phyloP scores from a whole-genome alignment of 2,888 invertebrate genomes.

The Drosophila seclusa region DNA sequence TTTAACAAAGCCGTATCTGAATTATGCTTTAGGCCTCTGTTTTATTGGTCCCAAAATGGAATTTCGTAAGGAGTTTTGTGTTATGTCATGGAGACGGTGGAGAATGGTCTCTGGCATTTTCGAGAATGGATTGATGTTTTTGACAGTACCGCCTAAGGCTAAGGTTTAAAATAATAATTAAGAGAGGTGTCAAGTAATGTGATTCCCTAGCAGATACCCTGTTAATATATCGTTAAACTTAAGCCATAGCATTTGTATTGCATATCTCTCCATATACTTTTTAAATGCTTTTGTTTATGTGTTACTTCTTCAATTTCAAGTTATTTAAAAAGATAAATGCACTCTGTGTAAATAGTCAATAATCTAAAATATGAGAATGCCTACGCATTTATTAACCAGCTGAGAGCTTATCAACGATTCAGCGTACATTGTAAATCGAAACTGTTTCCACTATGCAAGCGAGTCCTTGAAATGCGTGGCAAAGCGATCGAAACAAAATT shows the following conservation, averaged over 20 bases:
- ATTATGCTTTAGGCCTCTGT: conserved; percentile 19
- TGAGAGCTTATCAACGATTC: conserved; percentile 38
- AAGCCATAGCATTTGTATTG: background rate
- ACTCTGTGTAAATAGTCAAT: background rate
- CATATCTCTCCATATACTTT: background rate
- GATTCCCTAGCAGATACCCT: background rate
- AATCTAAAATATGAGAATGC: background rate
- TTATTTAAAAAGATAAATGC: background rate
- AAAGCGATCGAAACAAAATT: conserved; percentile 54
- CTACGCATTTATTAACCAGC: conserved; percentile 22
- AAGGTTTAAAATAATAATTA: background rate
- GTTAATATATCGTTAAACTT: background rate
- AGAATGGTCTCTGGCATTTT: conserved; percentile 1
- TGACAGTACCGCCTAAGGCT: background rate
- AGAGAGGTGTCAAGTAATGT: background rate
- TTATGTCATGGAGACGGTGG: conserved; percentile 38
- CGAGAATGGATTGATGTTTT: conserved; percentile 12
- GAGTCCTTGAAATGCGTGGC: conserved; percentile 67
- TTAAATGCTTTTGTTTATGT: background rate
- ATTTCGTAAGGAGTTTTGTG: conserved; percentile 21
- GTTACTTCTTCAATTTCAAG: background rate
- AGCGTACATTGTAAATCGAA: conserved; percentile 43
- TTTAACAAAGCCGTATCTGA: conserved; percentile 56
- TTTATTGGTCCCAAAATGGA: conserved; percentile 27
- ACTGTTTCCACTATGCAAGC: conserved; percentile 31